Percentiles rank a stretch among this genome's conserved stretches.
Evolutionary conservation across 2,888 invertebrate species (phyloP).

Genomic region (Halocaridina rubra): DNA sequence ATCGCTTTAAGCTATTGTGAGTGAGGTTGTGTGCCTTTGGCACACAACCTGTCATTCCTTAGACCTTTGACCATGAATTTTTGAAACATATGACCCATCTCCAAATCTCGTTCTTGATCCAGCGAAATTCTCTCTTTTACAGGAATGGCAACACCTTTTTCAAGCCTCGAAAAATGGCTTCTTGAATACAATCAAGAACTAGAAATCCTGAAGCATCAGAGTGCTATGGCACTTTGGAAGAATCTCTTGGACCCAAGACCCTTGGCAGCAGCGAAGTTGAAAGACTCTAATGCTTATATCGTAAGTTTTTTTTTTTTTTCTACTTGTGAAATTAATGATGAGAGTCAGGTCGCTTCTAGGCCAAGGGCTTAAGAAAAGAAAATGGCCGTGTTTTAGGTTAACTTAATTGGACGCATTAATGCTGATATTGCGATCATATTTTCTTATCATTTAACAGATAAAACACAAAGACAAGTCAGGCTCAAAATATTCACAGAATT

Average conservation of each 20-base stretch:
- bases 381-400: too few species aligned
- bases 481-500: not conserved
- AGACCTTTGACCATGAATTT: too few species aligned
- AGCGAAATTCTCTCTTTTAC: too few species aligned
- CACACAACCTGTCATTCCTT: too few species aligned
- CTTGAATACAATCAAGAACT: conserved; percentile 7
- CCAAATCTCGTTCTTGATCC: too few species aligned
- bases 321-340: not conserved
- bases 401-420: too few species aligned
- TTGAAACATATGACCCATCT: too few species aligned
- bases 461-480: not conserved
- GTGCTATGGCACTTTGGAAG: conserved; percentile 12
- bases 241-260: not conserved
- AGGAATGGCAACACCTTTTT: too few species aligned
- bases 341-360: not conserved
- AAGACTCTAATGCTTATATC: not conserved
- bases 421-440: too few species aligned
- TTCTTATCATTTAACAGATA: not conserved
- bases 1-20: too few species aligned
- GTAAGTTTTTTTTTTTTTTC: not conserved
- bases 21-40: too few species aligned
- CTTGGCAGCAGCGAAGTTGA: not conserved
- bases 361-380: not conserved
- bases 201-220: not conserved
- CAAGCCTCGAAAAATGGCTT: too few species aligned